Evolutionary conservation across 1,140 invertebrate species (phyloP), one percentile per base, ranked within the genome.

Genomic region (Ceratina australensis): DNA sequence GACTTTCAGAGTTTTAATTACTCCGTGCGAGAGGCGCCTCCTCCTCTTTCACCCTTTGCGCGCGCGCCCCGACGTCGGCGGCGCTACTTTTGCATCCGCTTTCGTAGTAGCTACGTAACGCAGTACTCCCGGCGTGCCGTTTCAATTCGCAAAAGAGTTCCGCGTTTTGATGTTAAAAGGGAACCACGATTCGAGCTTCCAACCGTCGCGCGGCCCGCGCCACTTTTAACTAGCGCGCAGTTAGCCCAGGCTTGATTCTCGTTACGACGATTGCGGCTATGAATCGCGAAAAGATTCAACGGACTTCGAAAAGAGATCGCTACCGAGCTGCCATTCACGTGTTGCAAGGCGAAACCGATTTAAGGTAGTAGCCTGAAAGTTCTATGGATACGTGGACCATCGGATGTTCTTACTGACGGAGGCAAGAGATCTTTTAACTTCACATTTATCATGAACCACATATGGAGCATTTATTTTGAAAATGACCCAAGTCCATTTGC

Each of bases 1-100:
- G 83, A 88, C 81, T 87, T 88, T 85, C 80, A 66, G 82, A 87
- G 85, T 89, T 90, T 88, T 89, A 90, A 90, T 88, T 86, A 88
- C 86, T 86, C 66, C 71, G 68, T 54, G 67, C 81, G 80, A 79
- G 72, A 72, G 69, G 60, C 64, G n/a, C 52, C 56, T 42, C 64
- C n/a, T n/a, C n/a, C 74, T 73, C 74, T 78, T 72, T 60, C 78
- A 74, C 33, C 66, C 65, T 59, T 65, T 82, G 33, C 67, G n/a
- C 76, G 77, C n/a, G 1, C 64, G 47, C 57, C 42, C 24, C 52
- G 8, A 15, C 52, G 50, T n/a, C 16, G 15, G 50, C 5, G 5
- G 28, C 20, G 3, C 63, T n/a, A 15, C 63, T 42, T 24, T 79
- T 64, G 52, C 72, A 33, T 76, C 60, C 22, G 18, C 68, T 78